These are phyloP conservation scores for Andrena cerasifolii DNA, from an alignment of 1,140 invertebrate genomes.

Conservation along the genomic window DNA sequence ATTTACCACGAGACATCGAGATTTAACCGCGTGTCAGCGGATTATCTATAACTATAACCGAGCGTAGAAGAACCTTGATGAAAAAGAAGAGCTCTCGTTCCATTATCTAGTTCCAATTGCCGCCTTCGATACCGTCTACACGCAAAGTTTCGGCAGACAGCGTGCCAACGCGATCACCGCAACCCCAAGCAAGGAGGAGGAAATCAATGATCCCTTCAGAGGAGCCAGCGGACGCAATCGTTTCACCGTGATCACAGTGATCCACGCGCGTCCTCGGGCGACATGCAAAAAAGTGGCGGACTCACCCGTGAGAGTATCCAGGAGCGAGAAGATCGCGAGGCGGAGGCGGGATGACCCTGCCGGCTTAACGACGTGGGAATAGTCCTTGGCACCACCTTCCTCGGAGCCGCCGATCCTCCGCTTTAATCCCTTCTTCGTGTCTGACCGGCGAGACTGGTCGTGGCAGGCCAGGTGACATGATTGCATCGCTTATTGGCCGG, in stretches of 20 bases:
- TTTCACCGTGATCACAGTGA: slow-evolving; percentile 10
- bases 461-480: slow-evolving; percentile 55
- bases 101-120: neutral
- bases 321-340: slow-evolving; percentile 23
- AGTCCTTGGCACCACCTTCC: slow-evolving; percentile 44
- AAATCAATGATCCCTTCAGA: too few species aligned
- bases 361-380: slow-evolving; percentile 65
- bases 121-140: neutral
- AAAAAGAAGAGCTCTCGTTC: neutral
- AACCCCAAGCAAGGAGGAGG: too few species aligned
- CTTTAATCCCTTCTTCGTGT: slow-evolving; percentile 20
- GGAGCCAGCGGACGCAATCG: neutral
- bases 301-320: slow-evolving; percentile 11
- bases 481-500: slow-evolving; percentile 60
- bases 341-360: slow-evolving; percentile 43
- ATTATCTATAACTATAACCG: neutral
- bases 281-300: slow-evolving; percentile 47
- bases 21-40: neutral
- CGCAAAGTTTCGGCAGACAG: too few species aligned
- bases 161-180: too few species aligned
- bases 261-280: slow-evolving; percentile 5
- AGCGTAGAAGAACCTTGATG: neutral
- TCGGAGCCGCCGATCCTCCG: slow-evolving; percentile 18
- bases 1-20: neutral
- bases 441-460: neutral